phyloP scores from a whole-genome alignment of 2,888 invertebrate genomes.

The Drosophila stalkeri region DNA sequence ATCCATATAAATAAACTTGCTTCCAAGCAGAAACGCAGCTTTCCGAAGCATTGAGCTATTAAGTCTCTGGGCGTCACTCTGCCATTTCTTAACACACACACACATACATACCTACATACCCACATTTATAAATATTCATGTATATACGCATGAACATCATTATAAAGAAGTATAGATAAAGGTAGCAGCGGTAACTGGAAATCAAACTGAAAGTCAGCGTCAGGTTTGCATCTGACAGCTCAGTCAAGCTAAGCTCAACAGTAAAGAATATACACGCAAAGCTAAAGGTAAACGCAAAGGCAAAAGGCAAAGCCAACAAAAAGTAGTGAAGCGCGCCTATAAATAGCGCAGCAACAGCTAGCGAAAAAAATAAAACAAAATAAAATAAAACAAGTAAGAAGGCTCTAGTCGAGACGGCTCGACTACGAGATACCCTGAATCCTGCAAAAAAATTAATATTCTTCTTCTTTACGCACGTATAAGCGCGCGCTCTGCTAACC shows the following conservation, averaged over 20 bases:
- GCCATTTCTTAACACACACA: background rate
- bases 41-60: slow-evolving; percentile 41
- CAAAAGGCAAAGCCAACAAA: slow-evolving; percentile 30
- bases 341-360: slow-evolving; percentile 55
- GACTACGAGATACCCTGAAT: too few relatives aligned
- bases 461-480: too few relatives aligned
- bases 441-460: too few relatives aligned
- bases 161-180: slow-evolving; percentile 36
- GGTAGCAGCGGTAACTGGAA: slow-evolving; percentile 9
- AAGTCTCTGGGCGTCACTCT: slow-evolving; percentile 5
- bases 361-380: slow-evolving; percentile 13
- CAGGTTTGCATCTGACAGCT: slow-evolving; percentile 51
- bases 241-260: slow-evolving; percentile 26
- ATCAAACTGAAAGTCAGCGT: slow-evolving; percentile 29
- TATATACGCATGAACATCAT: slow-evolving; percentile 8
- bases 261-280: slow-evolving; percentile 15
- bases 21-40: slow-evolving; percentile 25
- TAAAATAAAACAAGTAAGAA: too few relatives aligned
- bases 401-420: too few relatives aligned
- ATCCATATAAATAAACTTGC: slow-evolving; percentile 30
- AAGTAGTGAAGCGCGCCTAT: slow-evolving; percentile 62
- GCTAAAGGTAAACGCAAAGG: slow-evolving; percentile 9
- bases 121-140: background rate
- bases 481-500: too few relatives aligned
- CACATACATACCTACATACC: background rate